These are phyloP conservation scores for Planiliza haematocheilus DNA, from an alignment of 2,113 vertebrate genomes.

Conservation along the genomic window DNA sequence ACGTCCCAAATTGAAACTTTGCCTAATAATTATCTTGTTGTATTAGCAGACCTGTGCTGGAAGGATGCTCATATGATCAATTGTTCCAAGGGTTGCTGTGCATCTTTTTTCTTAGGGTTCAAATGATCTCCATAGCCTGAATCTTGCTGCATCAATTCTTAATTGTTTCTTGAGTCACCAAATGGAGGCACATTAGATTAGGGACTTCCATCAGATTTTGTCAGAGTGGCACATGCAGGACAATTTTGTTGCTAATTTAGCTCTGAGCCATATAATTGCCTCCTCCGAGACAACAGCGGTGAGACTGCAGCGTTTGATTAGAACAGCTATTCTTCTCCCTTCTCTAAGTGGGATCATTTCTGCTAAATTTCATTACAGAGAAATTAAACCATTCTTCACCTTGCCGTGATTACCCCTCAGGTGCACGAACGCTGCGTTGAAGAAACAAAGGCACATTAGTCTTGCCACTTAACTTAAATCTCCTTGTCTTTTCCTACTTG, in stretches of 20 bases:
- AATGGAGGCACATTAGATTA: slow-evolving; percentile 12
- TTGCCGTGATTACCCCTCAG: slow-evolving; percentile 19
- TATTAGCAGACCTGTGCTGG: neutral
- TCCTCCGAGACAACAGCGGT: slow-evolving; percentile 8
- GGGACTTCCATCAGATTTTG: slow-evolving; percentile 18
- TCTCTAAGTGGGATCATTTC: slow-evolving; percentile 23
- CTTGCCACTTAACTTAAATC: neutral
- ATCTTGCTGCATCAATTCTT: neutral
- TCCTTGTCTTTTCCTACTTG: neutral
- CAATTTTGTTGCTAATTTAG: slow-evolving; percentile 27
- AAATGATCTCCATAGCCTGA: neutral
- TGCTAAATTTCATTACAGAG: slow-evolving; percentile 20
- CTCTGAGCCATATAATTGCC: slow-evolving; percentile 39
- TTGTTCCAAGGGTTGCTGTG: neutral
- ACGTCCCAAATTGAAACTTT: too few relatives aligned
- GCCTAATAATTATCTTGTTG: neutral
- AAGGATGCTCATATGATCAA: neutral
- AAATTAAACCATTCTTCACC: slow-evolving; percentile 44
- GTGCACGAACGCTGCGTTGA: neutral
- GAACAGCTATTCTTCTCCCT: slow-evolving; percentile 1
- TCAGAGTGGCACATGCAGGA: neutral
- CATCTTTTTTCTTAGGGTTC: neutral
- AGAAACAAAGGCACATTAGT: slow-evolving; percentile 11
- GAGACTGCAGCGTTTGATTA: slow-evolving; percentile 29
- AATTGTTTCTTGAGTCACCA: slow-evolving; percentile 30